Conservation (phyloP, 2,113 vertebrate genomes). For the Xiphophorus couchianus region DNA sequence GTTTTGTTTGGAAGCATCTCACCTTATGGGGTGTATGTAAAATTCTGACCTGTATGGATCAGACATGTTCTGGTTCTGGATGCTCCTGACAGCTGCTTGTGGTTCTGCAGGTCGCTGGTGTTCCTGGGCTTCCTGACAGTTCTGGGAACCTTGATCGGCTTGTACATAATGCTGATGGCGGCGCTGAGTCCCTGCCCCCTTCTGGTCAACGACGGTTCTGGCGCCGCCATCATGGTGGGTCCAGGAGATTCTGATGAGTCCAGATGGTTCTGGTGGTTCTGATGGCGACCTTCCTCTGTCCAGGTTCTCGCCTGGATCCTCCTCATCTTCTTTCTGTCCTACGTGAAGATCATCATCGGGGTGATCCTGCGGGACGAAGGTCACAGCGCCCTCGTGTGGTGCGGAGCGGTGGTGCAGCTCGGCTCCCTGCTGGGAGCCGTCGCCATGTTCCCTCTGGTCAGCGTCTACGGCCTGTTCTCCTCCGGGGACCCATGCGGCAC, state of each 20-base stretch:
- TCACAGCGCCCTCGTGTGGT: slow-evolving; percentile 86
- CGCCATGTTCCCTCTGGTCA: slow-evolving; percentile 84
- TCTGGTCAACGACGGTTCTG: slow-evolving; percentile 63
- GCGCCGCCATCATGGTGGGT: slow-evolving; percentile 80
- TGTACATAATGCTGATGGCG: slow-evolving; percentile 79
- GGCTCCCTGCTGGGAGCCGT: slow-evolving; percentile 86
- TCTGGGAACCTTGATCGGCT: slow-evolving; percentile 66
- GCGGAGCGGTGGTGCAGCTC: slow-evolving; percentile 84
- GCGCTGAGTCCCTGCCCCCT: slow-evolving; percentile 81
- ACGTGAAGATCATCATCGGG: slow-evolving; percentile 85
- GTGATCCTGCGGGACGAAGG: slow-evolving; percentile 84
- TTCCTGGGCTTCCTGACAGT: slow-evolving; percentile 72
- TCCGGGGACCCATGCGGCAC: slow-evolving; percentile 83
- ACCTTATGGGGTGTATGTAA: too few relatives aligned
- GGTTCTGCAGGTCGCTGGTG: slow-evolving; percentile 73
- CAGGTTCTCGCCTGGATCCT: slow-evolving; percentile 83
- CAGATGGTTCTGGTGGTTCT: slow-evolving; percentile 36
- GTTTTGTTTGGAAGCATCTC: too few relatives aligned
- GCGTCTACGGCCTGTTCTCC: slow-evolving; percentile 74
- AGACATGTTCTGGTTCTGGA: too few relatives aligned
- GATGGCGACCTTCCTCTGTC: background rate
- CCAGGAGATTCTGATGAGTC: background rate
- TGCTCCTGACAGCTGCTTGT: too few relatives aligned
- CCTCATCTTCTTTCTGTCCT: slow-evolving; percentile 81
- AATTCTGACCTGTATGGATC: too few relatives aligned